Base-by-base conservation (phyloP, 2,888 invertebrate genomes). In the Hirudinaria manillensis region DNA sequence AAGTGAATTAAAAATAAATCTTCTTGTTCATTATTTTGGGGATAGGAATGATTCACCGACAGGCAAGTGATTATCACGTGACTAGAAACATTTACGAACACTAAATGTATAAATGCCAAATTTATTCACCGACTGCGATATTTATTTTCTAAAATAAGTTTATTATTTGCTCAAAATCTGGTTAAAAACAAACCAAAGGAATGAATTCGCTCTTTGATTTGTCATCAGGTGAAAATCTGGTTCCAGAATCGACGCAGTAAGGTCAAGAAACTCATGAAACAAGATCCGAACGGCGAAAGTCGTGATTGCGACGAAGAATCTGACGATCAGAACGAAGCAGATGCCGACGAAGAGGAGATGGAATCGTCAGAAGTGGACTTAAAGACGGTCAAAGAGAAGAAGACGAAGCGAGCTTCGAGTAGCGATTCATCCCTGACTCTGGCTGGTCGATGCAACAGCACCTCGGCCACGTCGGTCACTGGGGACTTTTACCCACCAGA, bases 211-310 rank as follows among this genome's bases (percentile, higher is more conserved):
- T 7, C 32, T 68, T 10, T 34, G 10, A 29, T 67, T 68, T 32
- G 16, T 68, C 10, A 16, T 24, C 2, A 68, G 68, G 68, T 68
- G n/a, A 68, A 75, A 66, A 75, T 75, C 7, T 75, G 75, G 75
- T 75, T 75, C 56, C 75, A 75, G 55, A 75, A 75, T 29, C 45
- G 75, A 21, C 45, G 75, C 3, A 75, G 75, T 55, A 75, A 75
- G 56, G 75, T 75, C 32, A 75, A 75, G 75, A 75, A 75, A 29
- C 32, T 70, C 34, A 75, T 75, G 68, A 75, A 75, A 36, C 74
- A 74, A 45, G 65, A 66, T n/a, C 65, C 65, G 21, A 74, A 38
- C 66, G 65, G 34, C 19, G 51, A 6, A n/a, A 51, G 66, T 24
- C 27, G 66, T 27, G 66, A 61, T 24, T 24, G 13, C 21, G 66